phyloP scores from a whole-genome alignment of 2,113 vertebrate species.

The Chaetura pelagica region DNA sequence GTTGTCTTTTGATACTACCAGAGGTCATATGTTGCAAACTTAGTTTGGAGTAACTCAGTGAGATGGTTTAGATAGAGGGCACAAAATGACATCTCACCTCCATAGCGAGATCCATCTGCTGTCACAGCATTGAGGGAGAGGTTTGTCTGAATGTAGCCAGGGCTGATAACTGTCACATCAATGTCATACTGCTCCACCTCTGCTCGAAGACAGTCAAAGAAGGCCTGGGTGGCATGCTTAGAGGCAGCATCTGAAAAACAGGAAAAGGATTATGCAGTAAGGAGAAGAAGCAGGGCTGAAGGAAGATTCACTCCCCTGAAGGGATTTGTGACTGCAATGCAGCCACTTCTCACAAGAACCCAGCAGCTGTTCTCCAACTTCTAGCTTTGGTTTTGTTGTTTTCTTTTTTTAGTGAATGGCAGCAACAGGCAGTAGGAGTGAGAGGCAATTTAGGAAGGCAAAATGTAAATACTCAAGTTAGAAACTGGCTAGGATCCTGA shows the following conservation, averaged over 20 bases:
- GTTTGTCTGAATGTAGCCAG: slow-evolving; percentile 92
- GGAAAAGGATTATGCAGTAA: not conserved
- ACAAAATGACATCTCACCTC: slow-evolving; percentile 75
- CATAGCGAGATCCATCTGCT: slow-evolving; percentile 88
- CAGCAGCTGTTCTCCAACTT: not conserved
- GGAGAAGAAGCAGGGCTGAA: not conserved
- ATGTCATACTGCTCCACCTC: slow-evolving; percentile 85
- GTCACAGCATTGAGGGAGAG: slow-evolving; percentile 92
- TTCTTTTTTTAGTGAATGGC: not conserved
- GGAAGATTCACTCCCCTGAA: not conserved
- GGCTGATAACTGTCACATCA: slow-evolving; percentile 89
- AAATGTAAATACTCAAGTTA: not conserved
- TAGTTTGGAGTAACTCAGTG: not conserved
- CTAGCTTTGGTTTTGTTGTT: not conserved
- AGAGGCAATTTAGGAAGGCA: slow-evolving; percentile 23
- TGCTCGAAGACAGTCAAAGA: slow-evolving; percentile 94
- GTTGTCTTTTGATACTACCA: not conserved
- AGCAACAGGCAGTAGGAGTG: slow-evolving; percentile 25
- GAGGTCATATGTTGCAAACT: not conserved
- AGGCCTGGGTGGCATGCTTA: slow-evolving; percentile 95
- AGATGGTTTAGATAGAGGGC: not conserved
- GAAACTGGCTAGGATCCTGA: slow-evolving; percentile 26
- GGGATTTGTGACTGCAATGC: not conserved
- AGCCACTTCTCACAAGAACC: not conserved
- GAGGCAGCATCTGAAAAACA: slow-evolving; percentile 88